Evolutionary conservation across 2,797 vertebrate species (phyloP).

Genomic region (Labroides dimidiatus): DNA sequence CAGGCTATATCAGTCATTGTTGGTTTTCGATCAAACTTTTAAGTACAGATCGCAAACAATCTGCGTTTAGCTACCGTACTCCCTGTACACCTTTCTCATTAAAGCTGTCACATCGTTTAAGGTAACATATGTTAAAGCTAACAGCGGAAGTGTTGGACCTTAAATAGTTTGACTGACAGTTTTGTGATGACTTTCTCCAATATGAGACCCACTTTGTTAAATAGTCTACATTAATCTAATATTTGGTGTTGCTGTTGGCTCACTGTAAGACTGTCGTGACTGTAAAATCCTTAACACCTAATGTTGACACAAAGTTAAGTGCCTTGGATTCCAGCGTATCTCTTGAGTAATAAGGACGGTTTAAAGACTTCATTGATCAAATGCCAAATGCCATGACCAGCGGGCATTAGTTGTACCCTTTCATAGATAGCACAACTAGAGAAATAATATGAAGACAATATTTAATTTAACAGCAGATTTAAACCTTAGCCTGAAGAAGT

Average conservation of each 20-base stretch:
- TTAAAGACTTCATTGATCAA: constrained; percentile 12
- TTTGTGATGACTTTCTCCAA: constrained; percentile 19
- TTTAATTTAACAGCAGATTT: constrained; percentile 1
- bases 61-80: not conserved
- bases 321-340: constrained; percentile 24
- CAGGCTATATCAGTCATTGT: not conserved
- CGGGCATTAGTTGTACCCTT: constrained; percentile 25
- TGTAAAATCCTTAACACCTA: constrained; percentile 30
- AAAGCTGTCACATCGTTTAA: not conserved
- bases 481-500: not conserved
- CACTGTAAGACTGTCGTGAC: constrained; percentile 12
- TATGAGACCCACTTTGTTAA: constrained; percentile 12
- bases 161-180: not conserved
- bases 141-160: not conserved
- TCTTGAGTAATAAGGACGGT: constrained; percentile 4
- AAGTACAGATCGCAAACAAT: not conserved
- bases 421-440: constrained; percentile 8
- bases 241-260: constrained; percentile 53
- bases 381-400: constrained; percentile 13
- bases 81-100: not conserved
- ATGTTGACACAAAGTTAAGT: constrained; percentile 43
- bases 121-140: constrained; percentile 36
- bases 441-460: constrained; percentile 2
- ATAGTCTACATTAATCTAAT: constrained; percentile 46
- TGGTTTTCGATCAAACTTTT: not conserved